Percentiles rank a stretch among this genome's conserved stretches.
These are phyloP conservation scores for Stomatorhinus ivindoensis DNA, from an alignment of 2,113 vertebrate genomes.

Conservation along the genomic window DNA sequence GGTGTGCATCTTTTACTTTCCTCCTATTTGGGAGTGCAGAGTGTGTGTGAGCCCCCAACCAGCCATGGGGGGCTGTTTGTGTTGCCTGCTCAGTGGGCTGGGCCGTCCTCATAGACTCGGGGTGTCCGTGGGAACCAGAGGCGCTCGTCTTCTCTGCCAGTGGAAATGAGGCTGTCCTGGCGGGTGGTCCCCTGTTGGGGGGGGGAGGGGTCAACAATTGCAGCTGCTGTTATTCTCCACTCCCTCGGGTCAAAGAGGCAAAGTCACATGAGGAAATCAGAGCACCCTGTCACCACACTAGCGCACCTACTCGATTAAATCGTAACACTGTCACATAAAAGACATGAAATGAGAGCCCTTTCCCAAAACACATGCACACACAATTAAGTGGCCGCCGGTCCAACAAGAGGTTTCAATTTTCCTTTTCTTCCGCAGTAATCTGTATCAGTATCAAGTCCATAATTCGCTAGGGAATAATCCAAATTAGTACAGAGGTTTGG, in stretches of 20 bases:
- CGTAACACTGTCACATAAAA: neutral
- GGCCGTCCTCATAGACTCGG: slow-evolving; percentile 73
- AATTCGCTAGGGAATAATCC: neutral
- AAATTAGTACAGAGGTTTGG: neutral
- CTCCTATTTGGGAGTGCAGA: neutral
- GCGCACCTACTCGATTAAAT: neutral
- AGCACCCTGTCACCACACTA: neutral
- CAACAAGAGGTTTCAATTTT: neutral
- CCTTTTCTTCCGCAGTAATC: neutral
- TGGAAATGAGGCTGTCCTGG: slow-evolving; percentile 46
- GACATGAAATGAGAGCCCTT: neutral
- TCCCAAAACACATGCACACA: neutral
- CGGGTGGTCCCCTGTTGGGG: slow-evolving; percentile 56
- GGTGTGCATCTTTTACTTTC: neutral
- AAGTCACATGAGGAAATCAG: neutral
- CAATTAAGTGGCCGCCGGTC: neutral
- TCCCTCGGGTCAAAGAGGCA: neutral
- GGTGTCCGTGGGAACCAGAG: slow-evolving; percentile 82
- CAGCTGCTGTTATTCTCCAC: neutral
- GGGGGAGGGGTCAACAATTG: neutral
- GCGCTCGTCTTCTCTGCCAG: slow-evolving; percentile 65
- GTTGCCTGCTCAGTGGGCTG: slow-evolving; percentile 20
- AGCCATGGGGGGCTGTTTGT: slow-evolving; percentile 7
- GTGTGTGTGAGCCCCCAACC: neutral
- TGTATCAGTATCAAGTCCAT: neutral